phyloP scores from a whole-genome alignment of 64 coral and sea anemone species.

The Platygyra sinensis region DNA sequence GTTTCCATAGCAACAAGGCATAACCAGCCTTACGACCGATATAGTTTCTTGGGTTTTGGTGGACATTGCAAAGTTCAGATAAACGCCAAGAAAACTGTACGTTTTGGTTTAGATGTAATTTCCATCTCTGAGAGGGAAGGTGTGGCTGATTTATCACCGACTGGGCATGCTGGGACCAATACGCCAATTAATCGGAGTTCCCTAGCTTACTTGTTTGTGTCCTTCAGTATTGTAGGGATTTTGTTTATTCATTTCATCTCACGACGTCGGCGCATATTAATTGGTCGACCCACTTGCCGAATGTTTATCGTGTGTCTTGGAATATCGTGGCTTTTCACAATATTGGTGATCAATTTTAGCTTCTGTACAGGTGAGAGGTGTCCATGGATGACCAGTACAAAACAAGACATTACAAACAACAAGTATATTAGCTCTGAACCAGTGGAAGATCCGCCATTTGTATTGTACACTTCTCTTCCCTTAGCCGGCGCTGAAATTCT shows the following conservation, averaged over 20 bases:
- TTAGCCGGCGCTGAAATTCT: conserved; percentile 76
- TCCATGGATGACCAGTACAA: neutral
- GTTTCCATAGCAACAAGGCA: conserved; percentile 86
- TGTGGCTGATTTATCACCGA: neutral
- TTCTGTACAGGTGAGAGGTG: neutral
- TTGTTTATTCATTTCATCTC: conserved; percentile 21
- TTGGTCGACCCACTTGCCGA: neutral
- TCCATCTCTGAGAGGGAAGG: neutral
- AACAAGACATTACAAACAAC: neutral
- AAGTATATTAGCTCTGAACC: neutral
- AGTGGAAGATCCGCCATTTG: conserved; percentile 46
- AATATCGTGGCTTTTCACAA: neutral
- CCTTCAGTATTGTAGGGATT: neutral
- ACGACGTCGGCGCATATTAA: neutral
- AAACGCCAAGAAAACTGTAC: conserved; percentile 7
- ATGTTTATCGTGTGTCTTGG: neutral
- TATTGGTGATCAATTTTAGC: neutral
- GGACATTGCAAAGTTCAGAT: conserved; percentile 83
- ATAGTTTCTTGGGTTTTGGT: conserved; percentile 70
- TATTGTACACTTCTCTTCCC: conserved; percentile 80
- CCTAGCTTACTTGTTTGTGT: neutral
- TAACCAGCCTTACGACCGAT: conserved; percentile 43
- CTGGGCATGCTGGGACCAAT: neutral
- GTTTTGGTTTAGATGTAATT: conserved; percentile 54
- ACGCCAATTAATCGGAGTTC: neutral